These are phyloP conservation scores for Pelusios castaneus DNA, from an alignment of 2,113 vertebrate genomes.

Conservation along the genomic window DNA sequence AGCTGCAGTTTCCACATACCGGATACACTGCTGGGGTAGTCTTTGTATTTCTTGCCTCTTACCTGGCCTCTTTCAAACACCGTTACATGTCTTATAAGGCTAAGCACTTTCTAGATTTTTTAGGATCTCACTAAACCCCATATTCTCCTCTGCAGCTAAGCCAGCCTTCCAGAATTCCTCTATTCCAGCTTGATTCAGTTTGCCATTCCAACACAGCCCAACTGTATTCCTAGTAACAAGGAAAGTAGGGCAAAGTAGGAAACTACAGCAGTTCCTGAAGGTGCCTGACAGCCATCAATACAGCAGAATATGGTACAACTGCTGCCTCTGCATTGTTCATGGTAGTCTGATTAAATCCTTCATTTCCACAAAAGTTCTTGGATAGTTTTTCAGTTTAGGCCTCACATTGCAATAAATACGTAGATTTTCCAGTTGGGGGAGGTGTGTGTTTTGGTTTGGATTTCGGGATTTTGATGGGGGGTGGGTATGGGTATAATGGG, in stretches of 20 bases:
- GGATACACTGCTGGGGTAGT: background rate
- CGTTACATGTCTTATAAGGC: rapidly evolving
- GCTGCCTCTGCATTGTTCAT: background rate
- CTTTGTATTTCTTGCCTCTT: background rate
- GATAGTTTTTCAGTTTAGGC: background rate
- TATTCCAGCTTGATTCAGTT: background rate
- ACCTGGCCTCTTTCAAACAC: background rate
- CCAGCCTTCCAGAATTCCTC: background rate
- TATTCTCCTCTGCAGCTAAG: rapidly evolving
- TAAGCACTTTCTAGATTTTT: background rate
- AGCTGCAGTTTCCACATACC: background rate
- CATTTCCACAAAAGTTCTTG: background rate
- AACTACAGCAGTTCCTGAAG: background rate
- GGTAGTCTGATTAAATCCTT: background rate
- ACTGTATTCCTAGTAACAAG: background rate
- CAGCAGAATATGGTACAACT: background rate
- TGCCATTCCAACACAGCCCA: background rate
- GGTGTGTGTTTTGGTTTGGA: no score
- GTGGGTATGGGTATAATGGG: background rate
- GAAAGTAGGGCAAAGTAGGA: background rate
- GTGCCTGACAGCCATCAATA: background rate
- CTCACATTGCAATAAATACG: background rate
- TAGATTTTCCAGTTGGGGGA: background rate
- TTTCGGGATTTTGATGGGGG: no score
- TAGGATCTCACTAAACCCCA: background rate